Conservation (phyloP, 2,113 vertebrate genomes). For the Hipposideros armiger region DNA sequence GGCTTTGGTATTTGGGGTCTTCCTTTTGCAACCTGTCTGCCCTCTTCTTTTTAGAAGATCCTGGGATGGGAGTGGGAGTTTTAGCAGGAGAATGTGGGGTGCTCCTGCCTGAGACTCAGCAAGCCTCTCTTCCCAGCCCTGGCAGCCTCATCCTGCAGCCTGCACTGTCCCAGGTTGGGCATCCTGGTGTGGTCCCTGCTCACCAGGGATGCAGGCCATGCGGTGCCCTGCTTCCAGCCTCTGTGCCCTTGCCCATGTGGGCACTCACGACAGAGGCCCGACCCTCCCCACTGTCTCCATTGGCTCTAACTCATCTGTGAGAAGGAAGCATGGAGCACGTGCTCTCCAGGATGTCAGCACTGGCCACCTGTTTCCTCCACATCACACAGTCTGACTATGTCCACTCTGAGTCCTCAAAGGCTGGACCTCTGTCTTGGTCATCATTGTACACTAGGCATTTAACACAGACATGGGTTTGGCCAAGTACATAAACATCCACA, state of each 20-base stretch:
- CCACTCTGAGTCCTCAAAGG: neutral
- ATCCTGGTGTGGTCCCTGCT: neutral
- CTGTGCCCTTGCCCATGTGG: neutral
- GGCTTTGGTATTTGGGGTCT: neutral
- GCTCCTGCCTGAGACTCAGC: accelerated
- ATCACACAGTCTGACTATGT: neutral
- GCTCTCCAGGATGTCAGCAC: neutral
- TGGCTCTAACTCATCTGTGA: neutral
- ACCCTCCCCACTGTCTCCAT: accelerated
- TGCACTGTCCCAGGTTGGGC: neutral
- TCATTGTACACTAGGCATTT: neutral
- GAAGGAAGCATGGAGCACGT: neutral
- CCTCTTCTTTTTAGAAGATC: neutral
- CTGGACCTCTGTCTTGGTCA: neutral
- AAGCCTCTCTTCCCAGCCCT: neutral
- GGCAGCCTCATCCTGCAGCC: neutral
- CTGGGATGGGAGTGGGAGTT: neutral
- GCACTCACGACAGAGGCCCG: neutral
- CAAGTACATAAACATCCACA: neutral
- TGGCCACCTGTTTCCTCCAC: accelerated
- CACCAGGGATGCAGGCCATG: neutral
- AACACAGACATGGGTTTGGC: accelerated
- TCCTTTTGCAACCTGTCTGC: too few species aligned
- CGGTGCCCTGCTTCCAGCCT: neutral
- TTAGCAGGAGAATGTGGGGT: neutral